Conservation (phyloP, 2,888 invertebrate species). For the Rosalia funebris region DNA sequence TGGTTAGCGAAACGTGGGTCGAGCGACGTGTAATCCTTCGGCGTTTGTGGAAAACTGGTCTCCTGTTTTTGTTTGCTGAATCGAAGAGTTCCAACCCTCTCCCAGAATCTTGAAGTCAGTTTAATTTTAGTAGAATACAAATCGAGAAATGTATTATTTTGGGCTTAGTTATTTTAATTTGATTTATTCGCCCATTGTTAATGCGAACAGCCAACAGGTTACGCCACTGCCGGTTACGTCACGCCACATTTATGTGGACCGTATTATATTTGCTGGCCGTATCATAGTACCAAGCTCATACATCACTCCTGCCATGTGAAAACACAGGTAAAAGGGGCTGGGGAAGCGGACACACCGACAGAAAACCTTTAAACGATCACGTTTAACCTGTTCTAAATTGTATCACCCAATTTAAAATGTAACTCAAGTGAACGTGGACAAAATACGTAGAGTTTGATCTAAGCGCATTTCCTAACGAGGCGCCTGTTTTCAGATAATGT, state of each 20-base stretch:
- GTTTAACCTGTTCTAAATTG: conserved; percentile 19
- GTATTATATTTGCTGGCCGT: conserved; percentile 1
- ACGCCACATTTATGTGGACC: conserved; percentile 2
- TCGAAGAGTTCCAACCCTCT: too few species aligned
- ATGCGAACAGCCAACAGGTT: too few species aligned
- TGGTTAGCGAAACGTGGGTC: too few species aligned
- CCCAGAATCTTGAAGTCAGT: too few species aligned
- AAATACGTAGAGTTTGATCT: conserved; percentile 13
- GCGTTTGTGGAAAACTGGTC: too few species aligned
- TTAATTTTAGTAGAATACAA: too few species aligned
- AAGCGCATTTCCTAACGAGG: conserved; percentile 2
- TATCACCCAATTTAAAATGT: conserved; percentile 15
- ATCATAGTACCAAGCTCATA: conserved; percentile 2
- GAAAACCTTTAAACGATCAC: conserved; percentile 14
- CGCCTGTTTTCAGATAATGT: conserved; percentile 10
- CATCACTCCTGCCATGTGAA: conserved; percentile 12
- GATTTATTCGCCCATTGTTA: too few species aligned
- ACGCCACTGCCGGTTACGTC: neutral
- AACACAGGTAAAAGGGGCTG: conserved; percentile 5
- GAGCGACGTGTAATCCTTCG: too few species aligned
- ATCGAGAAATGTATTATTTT: too few species aligned
- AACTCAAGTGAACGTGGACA: conserved; percentile 13
- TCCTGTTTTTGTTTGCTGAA: too few species aligned
- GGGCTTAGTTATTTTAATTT: too few species aligned
- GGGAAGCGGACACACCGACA: neutral